Evolutionary conservation across 2,888 invertebrate species (phyloP), one percentile per base, ranked within the genome.

Genomic region (Philopedon plagiatum): DNA sequence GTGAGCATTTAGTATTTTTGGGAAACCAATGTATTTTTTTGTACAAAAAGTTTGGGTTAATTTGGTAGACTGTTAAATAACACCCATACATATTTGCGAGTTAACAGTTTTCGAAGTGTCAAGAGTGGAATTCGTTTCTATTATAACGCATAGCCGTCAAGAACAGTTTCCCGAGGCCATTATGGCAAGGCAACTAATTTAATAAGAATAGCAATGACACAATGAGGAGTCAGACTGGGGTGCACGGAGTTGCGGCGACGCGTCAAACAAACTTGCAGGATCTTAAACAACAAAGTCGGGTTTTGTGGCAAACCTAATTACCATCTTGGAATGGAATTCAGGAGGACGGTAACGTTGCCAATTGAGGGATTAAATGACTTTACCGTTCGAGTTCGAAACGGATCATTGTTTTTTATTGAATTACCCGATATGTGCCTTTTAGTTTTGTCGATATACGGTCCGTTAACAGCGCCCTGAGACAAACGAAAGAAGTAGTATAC

Each of bases 201-300:
- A 78, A 80, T 81, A 80, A 80, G 78, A 81, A 80, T 80, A 79
- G 79, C 80, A 82, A 81, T 82, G 81, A 81, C 77, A 80, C 80
- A 82, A 81, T 80, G 76, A 77, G 77, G 77, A 81, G 77, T 80
- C 78, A 76, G 76, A 79, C 80, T 80, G 79, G 77, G 80, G 76
- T 78, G 76, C 78, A 77, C 79, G 79, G n/a, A 80, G 80, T 81
- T 81, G 79, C 78, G 78, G 77, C 76, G 80, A 79, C 79, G 81
- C 81, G 80, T 81, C 81, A 81, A 76, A 77, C 76, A 78, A 80
- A 80, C 80, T 80, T 78, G 78, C 77, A 76, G 67, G 79, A 78
- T 80, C 80, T 80, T 75, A 77, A 80, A 80, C 79, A 79, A 79
- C 80, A 80, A 81, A 80, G 79, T 67, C 79, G 77, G 80, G 79